These are phyloP conservation scores for Monopis laevigella DNA, from an alignment of 2,888 invertebrate species.

Conservation along the genomic window DNA sequence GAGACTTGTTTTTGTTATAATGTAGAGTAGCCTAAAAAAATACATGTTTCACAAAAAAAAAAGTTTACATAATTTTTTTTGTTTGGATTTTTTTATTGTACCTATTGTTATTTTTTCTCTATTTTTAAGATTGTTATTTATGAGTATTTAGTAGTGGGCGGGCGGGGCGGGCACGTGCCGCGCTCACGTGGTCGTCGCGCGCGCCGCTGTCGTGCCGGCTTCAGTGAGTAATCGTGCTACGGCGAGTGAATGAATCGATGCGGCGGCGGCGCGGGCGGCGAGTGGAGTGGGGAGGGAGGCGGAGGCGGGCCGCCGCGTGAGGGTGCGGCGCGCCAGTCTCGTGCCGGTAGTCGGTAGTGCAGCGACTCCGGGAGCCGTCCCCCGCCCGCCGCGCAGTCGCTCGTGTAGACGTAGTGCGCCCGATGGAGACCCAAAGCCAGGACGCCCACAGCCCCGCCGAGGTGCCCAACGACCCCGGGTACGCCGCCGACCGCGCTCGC, in stretches of 20 bases:
- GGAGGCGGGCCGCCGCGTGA: constrained; percentile 30
- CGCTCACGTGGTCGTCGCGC: constrained; percentile 53
- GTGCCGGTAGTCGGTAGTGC: constrained; percentile 78
- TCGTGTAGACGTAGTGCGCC: constrained; percentile 70
- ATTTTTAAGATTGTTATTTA: background rate
- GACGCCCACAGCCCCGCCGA: constrained; percentile 89
- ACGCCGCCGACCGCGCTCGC: constrained; percentile 38
- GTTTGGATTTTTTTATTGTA: background rate
- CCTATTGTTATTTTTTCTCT: background rate
- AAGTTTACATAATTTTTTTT: too few species aligned
- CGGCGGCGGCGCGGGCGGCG: constrained; percentile 44
- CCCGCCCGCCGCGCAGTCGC: constrained; percentile 63
- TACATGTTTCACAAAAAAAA: too few species aligned
- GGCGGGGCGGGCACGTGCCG: constrained; percentile 50
- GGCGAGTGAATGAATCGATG: constrained; percentile 66
- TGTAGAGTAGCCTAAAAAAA: too few species aligned
- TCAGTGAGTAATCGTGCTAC: constrained; percentile 65
- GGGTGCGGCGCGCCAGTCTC: constrained; percentile 64
- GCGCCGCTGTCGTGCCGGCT: constrained; percentile 47
- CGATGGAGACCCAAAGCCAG: constrained; percentile 81
- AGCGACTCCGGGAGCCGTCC: constrained; percentile 71
- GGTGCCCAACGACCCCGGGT: constrained; percentile 96
- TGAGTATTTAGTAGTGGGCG: constrained; percentile 17
- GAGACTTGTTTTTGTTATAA: too few species aligned
- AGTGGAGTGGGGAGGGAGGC: constrained; percentile 35